Evolutionary conservation across 2,888 invertebrate genomes (phyloP).

Genomic region (Isotomurus palustris): DNA sequence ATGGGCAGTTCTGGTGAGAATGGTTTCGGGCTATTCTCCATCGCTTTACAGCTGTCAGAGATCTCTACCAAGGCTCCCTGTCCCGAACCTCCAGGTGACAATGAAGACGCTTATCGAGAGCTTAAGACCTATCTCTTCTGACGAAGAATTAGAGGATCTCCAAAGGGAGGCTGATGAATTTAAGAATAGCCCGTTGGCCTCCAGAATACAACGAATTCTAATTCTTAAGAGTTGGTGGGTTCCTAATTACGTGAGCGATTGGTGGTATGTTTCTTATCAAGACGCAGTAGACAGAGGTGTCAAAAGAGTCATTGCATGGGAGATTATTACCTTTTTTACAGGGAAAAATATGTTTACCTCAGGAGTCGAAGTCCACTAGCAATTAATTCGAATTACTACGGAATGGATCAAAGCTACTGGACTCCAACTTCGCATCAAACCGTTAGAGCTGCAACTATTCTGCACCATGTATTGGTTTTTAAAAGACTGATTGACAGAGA

Average conservation of each 20-base stretch:
- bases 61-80: conserved; percentile 56
- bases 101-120: conserved; percentile 51
- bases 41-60: conserved; percentile 57
- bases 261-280: conserved; percentile 50
- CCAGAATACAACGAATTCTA: conserved; percentile 51
- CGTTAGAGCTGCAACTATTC: conserved; percentile 51
- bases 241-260: conserved; percentile 54
- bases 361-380: conserved; percentile 52
- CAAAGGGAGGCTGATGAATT: conserved; percentile 50
- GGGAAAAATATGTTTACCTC: conserved; percentile 55
- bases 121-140: conserved; percentile 51
- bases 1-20: conserved; percentile 53
- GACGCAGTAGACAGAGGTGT: not conserved
- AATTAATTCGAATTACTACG: conserved; percentile 55
- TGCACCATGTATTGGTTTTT: conserved; percentile 50
- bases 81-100: conserved; percentile 55
- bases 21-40: conserved; percentile 55
- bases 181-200: conserved; percentile 49
- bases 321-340: conserved; percentile 44
- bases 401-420: conserved; percentile 53
- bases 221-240: conserved; percentile 53
- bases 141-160: conserved; percentile 49
- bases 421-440: conserved; percentile 49
- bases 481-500: conserved; percentile 53
- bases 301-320: not conserved